phyloP scores from a whole-genome alignment of 2,113 vertebrate genomes.

The Cnemophilus loriae region DNA sequence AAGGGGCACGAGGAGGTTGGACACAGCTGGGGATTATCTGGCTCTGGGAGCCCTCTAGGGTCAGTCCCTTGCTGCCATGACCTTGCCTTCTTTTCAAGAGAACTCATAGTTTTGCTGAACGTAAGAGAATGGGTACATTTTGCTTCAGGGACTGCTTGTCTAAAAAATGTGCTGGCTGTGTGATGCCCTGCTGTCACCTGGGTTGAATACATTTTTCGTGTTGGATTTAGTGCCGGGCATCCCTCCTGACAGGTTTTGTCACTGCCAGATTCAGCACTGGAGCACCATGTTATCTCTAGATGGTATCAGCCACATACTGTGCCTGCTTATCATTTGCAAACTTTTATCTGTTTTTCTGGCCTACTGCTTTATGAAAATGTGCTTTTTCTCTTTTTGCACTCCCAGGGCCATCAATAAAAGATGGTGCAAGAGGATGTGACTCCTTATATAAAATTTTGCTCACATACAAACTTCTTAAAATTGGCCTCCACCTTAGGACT shows the following conservation, averaged over 20 bases:
- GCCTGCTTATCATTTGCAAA: not conserved
- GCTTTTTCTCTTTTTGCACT: slow-evolving; percentile 4
- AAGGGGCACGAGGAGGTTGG: not conserved
- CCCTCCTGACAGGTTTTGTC: not conserved
- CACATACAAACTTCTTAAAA: not conserved
- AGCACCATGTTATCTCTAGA: not conserved
- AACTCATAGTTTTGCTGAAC: not conserved
- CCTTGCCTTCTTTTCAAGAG: not conserved
- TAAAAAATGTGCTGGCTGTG: not conserved
- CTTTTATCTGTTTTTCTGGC: not conserved
- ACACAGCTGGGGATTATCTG: not conserved
- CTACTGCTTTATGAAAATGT: not conserved
- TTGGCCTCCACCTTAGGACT: not conserved
- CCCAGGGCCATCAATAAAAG: not conserved
- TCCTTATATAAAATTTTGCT: not conserved
- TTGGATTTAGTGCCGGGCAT: not conserved
- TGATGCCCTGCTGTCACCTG: not conserved
- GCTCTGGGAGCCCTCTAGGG: not conserved
- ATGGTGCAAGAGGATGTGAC: not conserved
- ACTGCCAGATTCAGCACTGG: not conserved
- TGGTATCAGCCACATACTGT: not conserved
- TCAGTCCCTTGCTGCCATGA: not conserved
- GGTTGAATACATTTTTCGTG: not conserved
- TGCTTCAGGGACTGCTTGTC: not conserved
- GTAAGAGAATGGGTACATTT: not conserved